phyloP scores from a whole-genome alignment of 2,888 invertebrate species.

The Acronicta aceris region DNA sequence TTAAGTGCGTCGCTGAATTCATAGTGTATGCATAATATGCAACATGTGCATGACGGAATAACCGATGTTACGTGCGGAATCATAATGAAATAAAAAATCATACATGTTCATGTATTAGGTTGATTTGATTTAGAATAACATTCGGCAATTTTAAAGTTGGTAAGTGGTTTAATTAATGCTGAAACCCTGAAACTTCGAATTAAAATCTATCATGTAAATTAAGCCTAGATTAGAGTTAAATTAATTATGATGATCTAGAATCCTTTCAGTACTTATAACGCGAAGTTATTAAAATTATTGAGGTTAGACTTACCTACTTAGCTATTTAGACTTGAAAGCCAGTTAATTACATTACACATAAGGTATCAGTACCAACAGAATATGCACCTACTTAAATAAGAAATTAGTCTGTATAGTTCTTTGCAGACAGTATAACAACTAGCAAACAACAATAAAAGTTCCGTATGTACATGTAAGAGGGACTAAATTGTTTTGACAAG shows the following conservation, averaged over 20 bases:
- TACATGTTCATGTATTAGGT: conserved; percentile 35
- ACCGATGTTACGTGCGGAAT: conserved; percentile 34
- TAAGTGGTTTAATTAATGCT: conserved; percentile 30
- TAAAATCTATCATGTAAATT: conserved; percentile 27
- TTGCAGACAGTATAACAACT: not conserved
- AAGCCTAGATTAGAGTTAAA: conserved; percentile 19
- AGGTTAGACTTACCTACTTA: not conserved
- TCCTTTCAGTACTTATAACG: conserved; percentile 13
- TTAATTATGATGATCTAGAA: conserved; percentile 25
- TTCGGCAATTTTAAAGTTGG: conserved; percentile 15
- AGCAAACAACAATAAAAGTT: conserved; percentile 24
- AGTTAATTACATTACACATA: conserved; percentile 1
- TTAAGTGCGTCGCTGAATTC: conserved; percentile 28
- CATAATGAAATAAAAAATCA: too few relatives aligned
- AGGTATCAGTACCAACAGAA: conserved; percentile 3
- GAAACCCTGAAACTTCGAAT: conserved; percentile 40
- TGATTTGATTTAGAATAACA: conserved; percentile 26
- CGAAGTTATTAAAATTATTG: conserved; percentile 10
- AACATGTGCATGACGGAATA: conserved; percentile 35
- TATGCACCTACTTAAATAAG: not conserved
- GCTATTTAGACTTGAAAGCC: conserved; percentile 2
- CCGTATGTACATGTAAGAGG: conserved; percentile 1
- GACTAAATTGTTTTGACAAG: conserved; percentile 15
- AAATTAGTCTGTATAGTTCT: conserved; percentile 10
- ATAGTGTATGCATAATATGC: conserved; percentile 33